phyloP scores from a whole-genome alignment of 2,888 invertebrate species.

The Hybos culiciformis region DNA sequence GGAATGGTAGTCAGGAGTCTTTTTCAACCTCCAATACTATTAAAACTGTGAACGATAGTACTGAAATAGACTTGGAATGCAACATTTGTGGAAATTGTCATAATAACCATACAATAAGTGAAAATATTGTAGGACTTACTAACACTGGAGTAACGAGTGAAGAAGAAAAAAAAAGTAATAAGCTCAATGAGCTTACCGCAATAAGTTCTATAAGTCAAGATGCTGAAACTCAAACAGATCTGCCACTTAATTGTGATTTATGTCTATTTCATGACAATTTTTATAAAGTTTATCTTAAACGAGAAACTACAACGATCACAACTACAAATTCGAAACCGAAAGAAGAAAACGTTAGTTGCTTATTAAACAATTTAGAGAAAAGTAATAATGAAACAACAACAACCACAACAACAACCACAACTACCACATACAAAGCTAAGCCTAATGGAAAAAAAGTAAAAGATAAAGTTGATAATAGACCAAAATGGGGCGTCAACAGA shows the following conservation, averaged over 20 bases:
- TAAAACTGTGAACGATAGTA: constrained; percentile 11
- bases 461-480: constrained; percentile 44
- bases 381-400: constrained; percentile 25
- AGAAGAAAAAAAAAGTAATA: background rate
- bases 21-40: constrained; percentile 1
- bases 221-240: constrained; percentile 32
- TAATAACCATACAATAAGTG: background rate
- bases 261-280: constrained; percentile 34
- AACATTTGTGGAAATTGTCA: constrained; percentile 16
- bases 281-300: constrained; percentile 31
- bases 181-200: background rate
- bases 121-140: background rate
- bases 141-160: background rate
- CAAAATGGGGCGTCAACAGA: constrained; percentile 62
- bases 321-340: constrained; percentile 28
- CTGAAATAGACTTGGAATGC: constrained; percentile 10
- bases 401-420: constrained; percentile 33
- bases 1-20: constrained; percentile 5
- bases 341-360: constrained; percentile 15
- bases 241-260: constrained; percentile 30
- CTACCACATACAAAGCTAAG: constrained; percentile 29
- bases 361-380: constrained; percentile 19
- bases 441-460: constrained; percentile 25
- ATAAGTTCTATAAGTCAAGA: constrained; percentile 16
- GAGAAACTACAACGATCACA: constrained; percentile 34